Conservation (phyloP, 1,140 invertebrate genomes). For the Brachionus sp. region DNA sequence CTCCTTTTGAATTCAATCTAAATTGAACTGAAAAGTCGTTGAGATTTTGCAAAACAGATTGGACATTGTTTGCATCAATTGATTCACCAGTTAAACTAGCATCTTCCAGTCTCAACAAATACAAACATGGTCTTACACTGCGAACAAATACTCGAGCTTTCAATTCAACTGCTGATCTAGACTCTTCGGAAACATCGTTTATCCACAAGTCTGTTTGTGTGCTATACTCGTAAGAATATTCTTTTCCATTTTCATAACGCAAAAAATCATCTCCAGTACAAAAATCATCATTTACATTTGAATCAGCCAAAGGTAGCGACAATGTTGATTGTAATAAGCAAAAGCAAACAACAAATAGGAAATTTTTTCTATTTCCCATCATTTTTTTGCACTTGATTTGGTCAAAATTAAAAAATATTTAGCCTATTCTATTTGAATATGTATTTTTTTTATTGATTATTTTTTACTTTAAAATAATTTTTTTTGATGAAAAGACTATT, state of each 20-base stretch:
- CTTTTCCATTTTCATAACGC: constrained; percentile 15
- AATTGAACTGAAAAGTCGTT: constrained; percentile 26
- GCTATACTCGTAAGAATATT: constrained; percentile 23
- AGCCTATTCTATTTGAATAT: neutral
- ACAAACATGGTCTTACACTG: constrained; percentile 25
- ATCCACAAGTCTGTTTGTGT: constrained; percentile 30
- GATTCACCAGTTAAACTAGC: constrained; percentile 19
- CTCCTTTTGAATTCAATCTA: constrained; percentile 29
- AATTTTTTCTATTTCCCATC: constrained; percentile 38
- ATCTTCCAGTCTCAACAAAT: constrained; percentile 19
- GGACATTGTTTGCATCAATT: neutral
- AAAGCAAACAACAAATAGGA: neutral
- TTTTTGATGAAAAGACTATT: neutral
- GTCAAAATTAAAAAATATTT: neutral
- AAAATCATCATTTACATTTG: neutral
- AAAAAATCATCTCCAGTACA: neutral
- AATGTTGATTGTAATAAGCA: neutral
- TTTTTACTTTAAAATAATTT: neutral
- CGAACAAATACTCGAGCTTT: constrained; percentile 22
- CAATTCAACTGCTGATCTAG: neutral
- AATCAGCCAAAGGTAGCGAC: neutral
- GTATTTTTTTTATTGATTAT: neutral
- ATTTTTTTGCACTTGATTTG: neutral
- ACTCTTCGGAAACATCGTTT: constrained; percentile 44
- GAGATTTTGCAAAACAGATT: constrained; percentile 9